A percentile compares a stretch with the other conserved stretches of the same genome.
Evolutionary conservation across 2,113 vertebrate species (phyloP).

Genomic region (Asarcornis scutulata): DNA sequence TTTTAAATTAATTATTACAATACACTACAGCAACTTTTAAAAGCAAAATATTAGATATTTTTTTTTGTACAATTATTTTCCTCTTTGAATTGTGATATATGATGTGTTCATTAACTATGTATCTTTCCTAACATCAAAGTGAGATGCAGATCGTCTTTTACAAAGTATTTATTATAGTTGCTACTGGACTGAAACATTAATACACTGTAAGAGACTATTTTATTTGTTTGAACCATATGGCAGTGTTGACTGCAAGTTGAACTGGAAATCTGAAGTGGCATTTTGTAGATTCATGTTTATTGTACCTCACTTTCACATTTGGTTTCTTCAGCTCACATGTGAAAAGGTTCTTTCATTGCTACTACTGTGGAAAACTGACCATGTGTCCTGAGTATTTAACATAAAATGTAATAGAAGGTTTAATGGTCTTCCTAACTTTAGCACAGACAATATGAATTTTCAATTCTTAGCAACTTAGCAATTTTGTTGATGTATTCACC

Average conservation of each 20-base stretch:
- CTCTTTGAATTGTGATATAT: not conserved
- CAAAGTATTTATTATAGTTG: slow-evolving; percentile 8
- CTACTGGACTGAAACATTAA: not conserved
- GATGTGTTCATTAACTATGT: not conserved
- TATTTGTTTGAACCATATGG: not conserved
- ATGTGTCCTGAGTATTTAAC: not conserved
- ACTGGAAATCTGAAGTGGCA: not conserved
- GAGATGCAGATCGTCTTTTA: not conserved
- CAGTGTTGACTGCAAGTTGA: not conserved
- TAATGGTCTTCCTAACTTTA: not conserved
- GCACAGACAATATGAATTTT: not conserved
- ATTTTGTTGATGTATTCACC: not conserved
- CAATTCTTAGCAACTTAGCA: not conserved
- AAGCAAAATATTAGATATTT: not conserved
- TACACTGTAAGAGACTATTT: not conserved
- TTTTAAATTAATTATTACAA: not conserved
- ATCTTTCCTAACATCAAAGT: not conserved
- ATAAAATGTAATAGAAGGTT: not conserved
- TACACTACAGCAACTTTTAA: not conserved
- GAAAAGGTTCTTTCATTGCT: not conserved
- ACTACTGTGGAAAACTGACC: not conserved
- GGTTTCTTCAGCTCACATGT: not conserved
- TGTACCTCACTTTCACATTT: not conserved
- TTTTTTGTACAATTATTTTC: not conserved
- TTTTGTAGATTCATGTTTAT: not conserved